These are phyloP conservation scores for Triplophysa yarkandensis DNA, from an alignment of 2,797 vertebrate species.

Conservation along the genomic window DNA sequence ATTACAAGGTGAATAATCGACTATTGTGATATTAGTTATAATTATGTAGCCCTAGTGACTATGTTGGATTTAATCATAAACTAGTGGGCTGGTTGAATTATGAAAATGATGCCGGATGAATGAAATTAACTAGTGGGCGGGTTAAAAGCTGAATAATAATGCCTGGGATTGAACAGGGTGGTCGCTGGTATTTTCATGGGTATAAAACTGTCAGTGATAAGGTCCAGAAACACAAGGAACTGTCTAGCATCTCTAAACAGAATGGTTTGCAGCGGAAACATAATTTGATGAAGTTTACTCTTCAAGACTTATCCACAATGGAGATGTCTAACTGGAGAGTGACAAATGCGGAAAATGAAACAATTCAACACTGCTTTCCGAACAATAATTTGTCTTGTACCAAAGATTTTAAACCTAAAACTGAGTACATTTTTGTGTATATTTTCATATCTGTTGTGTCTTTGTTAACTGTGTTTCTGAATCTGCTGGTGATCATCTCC, in stretches of 20 bases:
- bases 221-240: neutral
- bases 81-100: too few relatives aligned
- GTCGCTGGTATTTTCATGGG: neutral
- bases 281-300: neutral
- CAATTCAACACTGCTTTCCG: slow-evolving; percentile 45
- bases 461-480: slow-evolving; percentile 49
- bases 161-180: neutral
- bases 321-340: slow-evolving; percentile 9
- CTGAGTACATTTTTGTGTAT: slow-evolving; percentile 43
- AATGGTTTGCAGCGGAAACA: neutral
- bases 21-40: too few relatives aligned
- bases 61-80: too few relatives aligned
- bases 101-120: neutral
- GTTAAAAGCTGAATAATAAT: neutral
- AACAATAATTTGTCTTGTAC: slow-evolving; percentile 43
- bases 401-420: slow-evolving; percentile 1
- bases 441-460: slow-evolving; percentile 54
- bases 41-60: too few relatives aligned
- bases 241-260: neutral
- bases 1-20: too few relatives aligned
- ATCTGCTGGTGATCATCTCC: slow-evolving; percentile 53
- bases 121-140: slow-evolving; percentile 12
- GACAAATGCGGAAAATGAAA: neutral
- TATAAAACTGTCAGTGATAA: slow-evolving; percentile 19
- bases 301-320: neutral